Evolutionary conservation across 2,888 invertebrate species (phyloP).

Genomic region (Amblyjoppa fuscipennis): DNA sequence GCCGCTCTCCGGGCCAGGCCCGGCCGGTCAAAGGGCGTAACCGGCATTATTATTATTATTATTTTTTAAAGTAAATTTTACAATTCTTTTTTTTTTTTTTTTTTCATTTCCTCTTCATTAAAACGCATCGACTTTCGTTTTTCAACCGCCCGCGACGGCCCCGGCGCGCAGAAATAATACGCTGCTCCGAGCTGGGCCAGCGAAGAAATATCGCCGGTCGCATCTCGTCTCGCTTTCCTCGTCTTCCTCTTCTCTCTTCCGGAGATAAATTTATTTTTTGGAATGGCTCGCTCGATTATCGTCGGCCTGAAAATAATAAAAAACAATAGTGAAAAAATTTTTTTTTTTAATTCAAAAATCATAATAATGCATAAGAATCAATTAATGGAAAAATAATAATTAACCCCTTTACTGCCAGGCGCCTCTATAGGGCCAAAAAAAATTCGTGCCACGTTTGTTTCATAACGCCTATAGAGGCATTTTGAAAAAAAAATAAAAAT

Average conservation of each 20-base stretch:
- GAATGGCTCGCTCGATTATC: constrained; percentile 44
- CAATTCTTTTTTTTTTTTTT: constrained; percentile 1
- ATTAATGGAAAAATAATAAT: no score
- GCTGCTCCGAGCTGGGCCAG: not conserved
- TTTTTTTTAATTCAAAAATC: no score
- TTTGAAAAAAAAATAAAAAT: no score
- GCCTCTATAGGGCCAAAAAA: no score
- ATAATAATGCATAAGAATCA: no score
- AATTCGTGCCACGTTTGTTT: no score
- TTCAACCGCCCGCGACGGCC: constrained; percentile 57
- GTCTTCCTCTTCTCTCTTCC: constrained; percentile 4
- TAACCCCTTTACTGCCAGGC: no score
- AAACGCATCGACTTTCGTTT: constrained; percentile 71
- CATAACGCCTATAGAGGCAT: no score
- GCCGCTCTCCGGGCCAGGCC: constrained; percentile 21
- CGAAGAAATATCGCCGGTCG: not conserved
- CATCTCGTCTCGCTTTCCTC: not conserved
- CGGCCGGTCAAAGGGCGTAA: constrained; percentile 80
- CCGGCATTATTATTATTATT: constrained; percentile 69
- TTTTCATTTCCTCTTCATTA: constrained; percentile 71
- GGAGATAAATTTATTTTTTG: constrained; percentile 51
- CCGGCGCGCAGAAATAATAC: constrained; percentile 59
- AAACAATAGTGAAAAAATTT: not conserved
- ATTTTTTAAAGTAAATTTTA: constrained; percentile 56
- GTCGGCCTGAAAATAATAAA: constrained; percentile 2